Conservation (phyloP, 1,140 invertebrate species). For the Telenomus remus region DNA sequence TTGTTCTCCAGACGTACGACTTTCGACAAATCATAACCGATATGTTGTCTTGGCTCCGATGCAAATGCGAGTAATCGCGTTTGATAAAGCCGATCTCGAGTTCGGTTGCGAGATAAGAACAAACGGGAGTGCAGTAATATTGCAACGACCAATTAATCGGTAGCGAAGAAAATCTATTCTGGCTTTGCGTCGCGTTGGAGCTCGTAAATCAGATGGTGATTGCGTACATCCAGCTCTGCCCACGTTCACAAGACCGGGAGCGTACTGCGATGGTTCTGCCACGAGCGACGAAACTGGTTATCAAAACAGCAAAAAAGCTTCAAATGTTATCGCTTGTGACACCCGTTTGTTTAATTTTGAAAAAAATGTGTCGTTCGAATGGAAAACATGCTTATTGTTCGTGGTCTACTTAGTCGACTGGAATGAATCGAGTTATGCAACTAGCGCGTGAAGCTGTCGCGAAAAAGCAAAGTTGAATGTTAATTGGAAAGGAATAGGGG, state of each 20-base stretch:
- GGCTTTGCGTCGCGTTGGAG: not conserved
- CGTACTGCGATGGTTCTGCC: slow-evolving; percentile 39
- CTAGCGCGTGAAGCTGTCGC: no score
- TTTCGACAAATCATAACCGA: no score
- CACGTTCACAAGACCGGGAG: slow-evolving; percentile 41
- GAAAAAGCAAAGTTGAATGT: no score
- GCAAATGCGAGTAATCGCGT: not conserved
- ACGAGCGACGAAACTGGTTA: slow-evolving; percentile 5
- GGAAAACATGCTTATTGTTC: no score
- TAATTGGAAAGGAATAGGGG: no score
- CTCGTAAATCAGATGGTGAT: slow-evolving; percentile 41
- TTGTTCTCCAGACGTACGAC: no score
- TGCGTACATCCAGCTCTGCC: slow-evolving; percentile 31
- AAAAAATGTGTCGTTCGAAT: no score
- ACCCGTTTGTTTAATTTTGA: not conserved
- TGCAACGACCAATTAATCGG: slow-evolving; percentile 33
- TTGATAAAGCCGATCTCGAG: slow-evolving; percentile 1
- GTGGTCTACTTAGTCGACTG: no score
- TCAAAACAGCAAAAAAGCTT: slow-evolving; percentile 26
- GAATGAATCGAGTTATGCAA: no score
- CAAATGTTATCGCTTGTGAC: slow-evolving; percentile 22
- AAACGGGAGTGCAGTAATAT: slow-evolving; percentile 1
- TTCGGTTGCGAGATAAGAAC: slow-evolving; percentile 7
- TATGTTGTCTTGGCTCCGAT: no score
- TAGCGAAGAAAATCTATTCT: slow-evolving; percentile 26